Evolutionary conservation across 2,113 vertebrate genomes (phyloP).

Genomic region (Excalfactoria chinensis): DNA sequence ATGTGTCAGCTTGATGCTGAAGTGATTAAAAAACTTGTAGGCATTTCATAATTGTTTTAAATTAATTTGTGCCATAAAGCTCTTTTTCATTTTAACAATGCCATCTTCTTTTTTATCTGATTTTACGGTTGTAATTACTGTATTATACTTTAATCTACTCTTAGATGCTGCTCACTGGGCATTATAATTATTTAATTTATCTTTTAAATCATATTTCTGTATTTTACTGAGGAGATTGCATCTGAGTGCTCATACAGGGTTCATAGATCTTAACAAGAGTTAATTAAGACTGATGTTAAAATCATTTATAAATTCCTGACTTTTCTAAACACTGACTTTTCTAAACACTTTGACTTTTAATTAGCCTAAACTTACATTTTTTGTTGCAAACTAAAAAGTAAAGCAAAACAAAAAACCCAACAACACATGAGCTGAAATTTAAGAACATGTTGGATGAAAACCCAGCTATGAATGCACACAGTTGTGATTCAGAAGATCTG

Average conservation of each 20-base stretch:
- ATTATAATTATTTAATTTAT: conserved; percentile 5
- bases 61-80: conserved; percentile 11
- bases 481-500: not conserved
- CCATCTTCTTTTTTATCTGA: conserved; percentile 32
- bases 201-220: not conserved
- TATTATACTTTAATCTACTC: conserved; percentile 23
- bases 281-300: not conserved
- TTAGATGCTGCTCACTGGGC: not conserved
- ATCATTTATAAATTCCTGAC: not conserved
- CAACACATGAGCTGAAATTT: not conserved
- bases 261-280: not conserved
- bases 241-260: not conserved
- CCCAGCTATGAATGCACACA: not conserved
- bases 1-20: not conserved
- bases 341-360: not conserved
- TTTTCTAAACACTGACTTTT: not conserved
- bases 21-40: conserved; percentile 32
- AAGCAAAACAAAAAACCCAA: not conserved
- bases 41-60: conserved; percentile 35
- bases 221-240: not conserved
- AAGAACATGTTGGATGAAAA: not conserved
- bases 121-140: conserved; percentile 35
- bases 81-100: conserved; percentile 30
- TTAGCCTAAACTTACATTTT: not conserved
- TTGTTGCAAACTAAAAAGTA: not conserved